phyloP scores from a whole-genome alignment of 2,113 vertebrate genomes.

The Eonycteris spelaea region DNA sequence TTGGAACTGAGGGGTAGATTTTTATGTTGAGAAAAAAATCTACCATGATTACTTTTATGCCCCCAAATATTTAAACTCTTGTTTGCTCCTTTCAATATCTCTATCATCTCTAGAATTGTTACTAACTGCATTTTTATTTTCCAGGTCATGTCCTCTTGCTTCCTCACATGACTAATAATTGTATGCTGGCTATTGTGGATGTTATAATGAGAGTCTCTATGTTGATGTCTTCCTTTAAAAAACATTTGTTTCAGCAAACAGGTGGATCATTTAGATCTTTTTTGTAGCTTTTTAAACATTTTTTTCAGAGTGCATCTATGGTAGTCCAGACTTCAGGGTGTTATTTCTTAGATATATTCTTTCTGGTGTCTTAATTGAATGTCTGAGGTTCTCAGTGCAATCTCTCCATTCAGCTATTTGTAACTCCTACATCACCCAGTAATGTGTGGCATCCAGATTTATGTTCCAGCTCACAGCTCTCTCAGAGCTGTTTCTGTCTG shows the following conservation, averaged over 20 bases:
- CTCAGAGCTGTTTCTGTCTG: neutral
- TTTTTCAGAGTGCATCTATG: neutral
- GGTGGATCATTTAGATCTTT: neutral
- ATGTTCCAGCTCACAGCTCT: neutral
- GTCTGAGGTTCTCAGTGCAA: neutral
- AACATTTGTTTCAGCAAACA: neutral
- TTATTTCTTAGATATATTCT: neutral
- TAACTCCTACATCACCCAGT: neutral
- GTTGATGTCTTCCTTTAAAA: neutral
- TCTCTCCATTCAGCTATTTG: neutral
- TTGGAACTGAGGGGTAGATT: neutral
- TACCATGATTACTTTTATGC: neutral
- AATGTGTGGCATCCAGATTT: neutral
- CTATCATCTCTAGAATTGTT: neutral
- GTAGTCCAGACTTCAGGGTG: neutral
- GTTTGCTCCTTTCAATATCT: neutral
- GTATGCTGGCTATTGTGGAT: neutral
- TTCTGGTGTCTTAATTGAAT: neutral
- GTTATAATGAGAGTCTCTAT: neutral
- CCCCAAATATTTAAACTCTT: neutral
- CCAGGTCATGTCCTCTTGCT: neutral
- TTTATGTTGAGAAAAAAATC: neutral
- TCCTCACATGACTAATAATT: neutral
- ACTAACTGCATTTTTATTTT: neutral
- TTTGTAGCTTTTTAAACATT: neutral